phyloP scores from a whole-genome alignment of 2,888 invertebrate genomes.

The Tachina fera region DNA sequence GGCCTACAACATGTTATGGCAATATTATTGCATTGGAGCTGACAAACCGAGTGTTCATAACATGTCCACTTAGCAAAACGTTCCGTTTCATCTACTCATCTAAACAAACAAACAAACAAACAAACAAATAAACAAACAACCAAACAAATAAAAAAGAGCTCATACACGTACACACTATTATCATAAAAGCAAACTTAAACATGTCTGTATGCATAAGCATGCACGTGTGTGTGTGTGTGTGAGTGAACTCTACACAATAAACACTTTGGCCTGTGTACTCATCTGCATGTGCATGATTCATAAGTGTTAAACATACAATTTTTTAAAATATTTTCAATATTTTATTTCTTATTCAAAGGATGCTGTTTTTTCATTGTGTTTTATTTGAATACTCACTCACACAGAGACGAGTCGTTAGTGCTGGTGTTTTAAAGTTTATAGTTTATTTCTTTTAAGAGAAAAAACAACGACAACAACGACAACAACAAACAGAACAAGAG shows the following conservation, averaged over 20 bases:
- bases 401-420: conserved; percentile 31
- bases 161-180: conserved; percentile 21
- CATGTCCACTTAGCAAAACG: conserved; percentile 63
- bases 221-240: neutral
- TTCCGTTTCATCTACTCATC: conserved; percentile 51
- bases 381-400: conserved; percentile 56
- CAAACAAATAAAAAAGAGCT: neutral
- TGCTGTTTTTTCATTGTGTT: conserved; percentile 31
- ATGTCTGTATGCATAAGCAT: neutral
- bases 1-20: conserved; percentile 25
- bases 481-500: neutral
- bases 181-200: conserved; percentile 14
- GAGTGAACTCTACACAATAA: conserved; percentile 20
- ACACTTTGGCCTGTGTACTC: conserved; percentile 24
- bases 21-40: conserved; percentile 44
- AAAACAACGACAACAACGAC: neutral
- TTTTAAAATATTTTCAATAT: conserved; percentile 53
- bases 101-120: conserved; percentile 27
- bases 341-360: conserved; percentile 62
- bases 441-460: conserved; percentile 26
- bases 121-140: neutral
- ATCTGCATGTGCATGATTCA: conserved; percentile 62
- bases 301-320: conserved; percentile 66
- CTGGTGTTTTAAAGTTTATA: conserved; percentile 22
- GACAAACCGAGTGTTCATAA: conserved; percentile 73